These are phyloP conservation scores for Torymus texanus DNA, from an alignment of 2,888 invertebrate genomes.

Conservation along the genomic window DNA sequence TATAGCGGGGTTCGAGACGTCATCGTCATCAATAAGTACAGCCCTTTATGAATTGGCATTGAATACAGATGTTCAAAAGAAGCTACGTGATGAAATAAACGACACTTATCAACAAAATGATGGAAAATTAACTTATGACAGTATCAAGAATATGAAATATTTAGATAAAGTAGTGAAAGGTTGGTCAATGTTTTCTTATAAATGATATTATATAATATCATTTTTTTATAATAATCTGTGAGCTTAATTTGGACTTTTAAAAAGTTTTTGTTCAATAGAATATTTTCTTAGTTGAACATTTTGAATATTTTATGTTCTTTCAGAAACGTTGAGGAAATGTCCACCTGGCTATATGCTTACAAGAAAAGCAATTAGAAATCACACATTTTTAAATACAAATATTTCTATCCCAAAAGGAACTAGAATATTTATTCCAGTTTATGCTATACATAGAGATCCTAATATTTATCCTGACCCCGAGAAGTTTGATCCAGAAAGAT, in stretches of 20 bases:
- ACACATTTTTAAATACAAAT: constrained; percentile 62
- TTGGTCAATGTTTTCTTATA: too few species aligned
- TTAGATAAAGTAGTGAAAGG: constrained; percentile 70
- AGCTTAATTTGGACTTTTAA: too few species aligned
- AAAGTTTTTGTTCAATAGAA: too few species aligned
- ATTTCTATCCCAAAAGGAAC: constrained; percentile 59
- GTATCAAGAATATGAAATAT: constrained; percentile 71
- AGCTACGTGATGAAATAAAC: constrained; percentile 70
- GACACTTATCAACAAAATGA: constrained; percentile 62
- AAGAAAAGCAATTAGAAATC: constrained; percentile 64
- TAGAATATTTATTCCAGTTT: constrained; percentile 61
- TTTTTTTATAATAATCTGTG: too few species aligned
- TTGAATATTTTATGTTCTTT: too few species aligned
- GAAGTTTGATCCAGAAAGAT: constrained; percentile 65
- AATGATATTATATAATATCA: too few species aligned
- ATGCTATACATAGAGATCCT: constrained; percentile 63
- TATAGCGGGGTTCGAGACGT: constrained; percentile 76
- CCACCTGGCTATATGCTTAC: constrained; percentile 70
- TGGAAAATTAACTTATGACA: constrained; percentile 70
- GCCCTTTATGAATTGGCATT: constrained; percentile 73
- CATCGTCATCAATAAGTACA: constrained; percentile 73
- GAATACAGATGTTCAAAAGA: constrained; percentile 72
- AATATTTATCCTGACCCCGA: constrained; percentile 63
- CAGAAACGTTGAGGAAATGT: constrained; percentile 73
- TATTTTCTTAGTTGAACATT: too few species aligned